Evolutionary conservation across 2,888 invertebrate species (phyloP).

Genomic region (Eupithecia inturbata): DNA sequence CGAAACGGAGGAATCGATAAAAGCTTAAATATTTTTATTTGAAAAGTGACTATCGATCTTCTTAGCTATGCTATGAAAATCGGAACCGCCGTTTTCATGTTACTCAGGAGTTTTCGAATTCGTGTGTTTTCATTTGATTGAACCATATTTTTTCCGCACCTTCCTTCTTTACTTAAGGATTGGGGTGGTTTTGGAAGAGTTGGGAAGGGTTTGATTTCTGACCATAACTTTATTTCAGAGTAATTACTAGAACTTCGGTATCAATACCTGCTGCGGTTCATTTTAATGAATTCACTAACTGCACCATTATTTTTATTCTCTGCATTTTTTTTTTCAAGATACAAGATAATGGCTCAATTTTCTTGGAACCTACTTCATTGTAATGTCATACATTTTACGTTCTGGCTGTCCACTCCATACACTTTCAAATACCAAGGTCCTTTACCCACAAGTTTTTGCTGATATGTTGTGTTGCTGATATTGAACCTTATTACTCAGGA

Average conservation of each 20-base stretch:
- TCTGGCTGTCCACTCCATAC: slow-evolving; percentile 65
- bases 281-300: not conserved
- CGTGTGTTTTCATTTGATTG: too few relatives aligned
- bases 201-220: too few relatives aligned
- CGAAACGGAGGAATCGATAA: too few relatives aligned
- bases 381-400: slow-evolving; percentile 53
- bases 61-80: too few relatives aligned
- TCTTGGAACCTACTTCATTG: slow-evolving; percentile 51
- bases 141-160: too few relatives aligned
- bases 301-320: not conserved
- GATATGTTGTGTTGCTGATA: not conserved
- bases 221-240: not conserved
- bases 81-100: too few relatives aligned
- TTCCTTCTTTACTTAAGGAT: too few relatives aligned
- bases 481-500: slow-evolving; percentile 4
- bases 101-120: too few relatives aligned
- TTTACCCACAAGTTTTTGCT: slow-evolving; percentile 49
- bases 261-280: not conserved
- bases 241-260: too few relatives aligned
- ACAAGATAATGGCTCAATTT: slow-evolving; percentile 18
- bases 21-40: too few relatives aligned
- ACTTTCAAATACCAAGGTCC: slow-evolving; percentile 76
- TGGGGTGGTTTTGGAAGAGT: too few relatives aligned
- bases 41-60: too few relatives aligned
- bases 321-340: slow-evolving; percentile 6